These are phyloP conservation scores for Brachyhypopomus gauderio DNA, from an alignment of 2,113 vertebrate species.

Conservation along the genomic window DNA sequence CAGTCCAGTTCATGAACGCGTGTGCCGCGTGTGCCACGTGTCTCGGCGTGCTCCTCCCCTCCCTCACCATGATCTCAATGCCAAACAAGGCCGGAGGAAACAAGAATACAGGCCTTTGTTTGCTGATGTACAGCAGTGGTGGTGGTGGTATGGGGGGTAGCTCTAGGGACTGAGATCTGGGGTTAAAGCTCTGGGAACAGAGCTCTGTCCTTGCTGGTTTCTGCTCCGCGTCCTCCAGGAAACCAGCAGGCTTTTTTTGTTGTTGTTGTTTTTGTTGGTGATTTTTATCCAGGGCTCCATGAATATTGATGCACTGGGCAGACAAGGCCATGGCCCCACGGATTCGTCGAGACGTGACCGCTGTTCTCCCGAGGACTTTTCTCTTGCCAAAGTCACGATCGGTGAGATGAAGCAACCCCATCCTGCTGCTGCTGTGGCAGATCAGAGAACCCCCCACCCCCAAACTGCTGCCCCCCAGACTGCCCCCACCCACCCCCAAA, in stretches of 20 bases:
- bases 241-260: not conserved
- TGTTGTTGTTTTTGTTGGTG: too few species aligned
- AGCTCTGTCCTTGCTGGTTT: not conserved
- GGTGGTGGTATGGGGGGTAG: too few species aligned
- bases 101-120: not conserved
- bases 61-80: too few species aligned
- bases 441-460: too few species aligned
- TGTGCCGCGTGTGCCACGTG: too few species aligned
- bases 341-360: not conserved
- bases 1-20: too few species aligned
- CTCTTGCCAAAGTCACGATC: not conserved
- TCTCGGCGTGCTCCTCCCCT: too few species aligned
- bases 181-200: not conserved
- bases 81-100: too few species aligned
- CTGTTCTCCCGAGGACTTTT: conserved; percentile 3
- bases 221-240: conserved; percentile 2
- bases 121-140: not conserved
- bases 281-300: not conserved
- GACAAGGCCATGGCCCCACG: not conserved
- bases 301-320: conserved; percentile 13
- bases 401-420: not conserved
- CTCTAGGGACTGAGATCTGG: not conserved
- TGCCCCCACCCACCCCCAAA: too few species aligned
- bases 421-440: not conserved
- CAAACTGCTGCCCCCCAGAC: too few species aligned